These are phyloP conservation scores for Quadriops clusia DNA, from an alignment of 2,888 invertebrate species.

Conservation along the genomic window DNA sequence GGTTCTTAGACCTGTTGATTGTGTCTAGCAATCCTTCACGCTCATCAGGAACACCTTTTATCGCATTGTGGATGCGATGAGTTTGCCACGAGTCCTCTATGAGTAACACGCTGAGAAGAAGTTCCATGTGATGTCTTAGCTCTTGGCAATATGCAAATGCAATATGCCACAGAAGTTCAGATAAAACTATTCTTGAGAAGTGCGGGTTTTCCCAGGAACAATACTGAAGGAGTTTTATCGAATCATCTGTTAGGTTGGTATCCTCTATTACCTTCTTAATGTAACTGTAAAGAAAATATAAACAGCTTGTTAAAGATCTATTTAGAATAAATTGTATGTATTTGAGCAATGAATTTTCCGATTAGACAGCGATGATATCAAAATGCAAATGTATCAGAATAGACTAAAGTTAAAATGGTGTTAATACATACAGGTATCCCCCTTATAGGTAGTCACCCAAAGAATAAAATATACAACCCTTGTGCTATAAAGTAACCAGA, in stretches of 20 bases:
- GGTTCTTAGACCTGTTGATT: conserved; percentile 81
- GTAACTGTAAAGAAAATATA: conserved; percentile 44
- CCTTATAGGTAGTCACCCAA: too few species aligned
- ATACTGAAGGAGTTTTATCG: conserved; percentile 79
- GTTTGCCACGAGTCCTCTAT: conserved; percentile 95
- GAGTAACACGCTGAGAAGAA: conserved; percentile 72
- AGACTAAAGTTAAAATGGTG: too few species aligned
- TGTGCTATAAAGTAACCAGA: too few species aligned
- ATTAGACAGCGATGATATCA: too few species aligned
- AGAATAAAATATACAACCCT: too few species aligned
- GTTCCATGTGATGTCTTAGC: conserved; percentile 82
- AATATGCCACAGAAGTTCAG: conserved; percentile 84
- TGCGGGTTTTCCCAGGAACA: conserved; percentile 95
- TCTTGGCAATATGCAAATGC: conserved; percentile 90
- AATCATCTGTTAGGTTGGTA: conserved; percentile 84
- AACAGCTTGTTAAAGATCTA: too few species aligned
- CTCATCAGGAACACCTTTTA: conserved; percentile 80
- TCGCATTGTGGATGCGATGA: conserved; percentile 84
- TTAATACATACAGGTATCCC: too few species aligned
- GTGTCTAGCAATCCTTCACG: conserved; percentile 89
- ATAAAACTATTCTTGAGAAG: conserved; percentile 79
- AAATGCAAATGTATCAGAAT: too few species aligned
- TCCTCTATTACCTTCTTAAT: conserved; percentile 94
- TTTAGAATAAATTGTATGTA: too few species aligned
- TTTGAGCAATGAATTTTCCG: too few species aligned